Evolutionary conservation across 2,888 invertebrate genomes (phyloP).

Genomic region (Euspilapteryx auroguttella): DNA sequence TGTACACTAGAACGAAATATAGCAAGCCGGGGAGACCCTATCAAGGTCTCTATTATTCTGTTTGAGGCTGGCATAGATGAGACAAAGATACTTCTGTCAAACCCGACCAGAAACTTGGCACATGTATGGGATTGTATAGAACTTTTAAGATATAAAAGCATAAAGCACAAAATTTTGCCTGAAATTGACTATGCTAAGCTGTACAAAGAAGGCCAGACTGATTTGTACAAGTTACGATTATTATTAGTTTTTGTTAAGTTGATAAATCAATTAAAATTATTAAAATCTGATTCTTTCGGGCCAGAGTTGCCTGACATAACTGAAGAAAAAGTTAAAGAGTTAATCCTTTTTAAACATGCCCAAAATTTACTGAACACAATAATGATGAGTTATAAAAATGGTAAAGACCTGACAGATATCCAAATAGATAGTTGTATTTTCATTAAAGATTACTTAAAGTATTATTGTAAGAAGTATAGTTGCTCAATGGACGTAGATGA

Average conservation of each 20-base stretch:
- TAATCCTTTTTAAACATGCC: conserved; percentile 25
- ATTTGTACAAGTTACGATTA: conserved; percentile 30
- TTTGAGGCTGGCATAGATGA: conserved; percentile 15
- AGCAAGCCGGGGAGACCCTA: conserved; percentile 19
- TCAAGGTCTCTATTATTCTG: conserved; percentile 23
- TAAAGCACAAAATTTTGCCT: conserved; percentile 26
- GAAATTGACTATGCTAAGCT: conserved; percentile 17
- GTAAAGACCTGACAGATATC: conserved; percentile 11
- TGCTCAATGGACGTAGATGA: conserved; percentile 13
- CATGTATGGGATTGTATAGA: conserved; percentile 34
- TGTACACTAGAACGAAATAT: conserved; percentile 21
- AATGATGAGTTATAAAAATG: conserved; percentile 12
- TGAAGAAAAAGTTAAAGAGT: conserved; percentile 22
- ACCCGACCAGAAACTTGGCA: conserved; percentile 22
- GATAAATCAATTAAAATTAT: conserved; percentile 16
- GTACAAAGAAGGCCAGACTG: conserved; percentile 15
- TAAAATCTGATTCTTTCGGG: conserved; percentile 12
- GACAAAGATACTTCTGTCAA: conserved; percentile 16
- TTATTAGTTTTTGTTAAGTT: conserved; percentile 23
- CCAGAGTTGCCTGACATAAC: conserved; percentile 22
- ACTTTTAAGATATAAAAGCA: conserved; percentile 22
- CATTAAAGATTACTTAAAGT: conserved; percentile 22
- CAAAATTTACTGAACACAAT: conserved; percentile 14
- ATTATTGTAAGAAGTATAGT: conserved; percentile 23
- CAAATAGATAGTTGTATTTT: conserved; percentile 20